A percentile compares a stretch with the other conserved stretches of the same genome.
These are phyloP conservation scores for Atrichornis clamosus DNA, from an alignment of 2,113 vertebrate genomes.

Conservation along the genomic window DNA sequence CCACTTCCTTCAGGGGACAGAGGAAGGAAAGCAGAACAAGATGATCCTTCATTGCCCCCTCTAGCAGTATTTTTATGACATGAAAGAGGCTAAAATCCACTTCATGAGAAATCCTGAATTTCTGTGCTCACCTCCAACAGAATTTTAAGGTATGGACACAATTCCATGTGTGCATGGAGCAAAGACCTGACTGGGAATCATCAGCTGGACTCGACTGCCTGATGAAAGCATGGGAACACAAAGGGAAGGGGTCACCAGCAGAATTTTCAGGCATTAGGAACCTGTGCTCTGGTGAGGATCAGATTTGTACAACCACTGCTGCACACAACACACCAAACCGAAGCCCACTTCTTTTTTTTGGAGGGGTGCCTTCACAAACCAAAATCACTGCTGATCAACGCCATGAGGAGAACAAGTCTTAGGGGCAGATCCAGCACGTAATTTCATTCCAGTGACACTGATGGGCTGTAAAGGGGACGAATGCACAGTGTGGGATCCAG, in stretches of 20 bases:
- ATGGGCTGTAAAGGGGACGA: not conserved
- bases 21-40: not conserved
- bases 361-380: not conserved
- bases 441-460: constrained; percentile 22
- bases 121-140: not conserved
- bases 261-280: not conserved
- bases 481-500: constrained; percentile 1
- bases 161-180: accelerated
- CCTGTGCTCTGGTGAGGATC: not conserved
- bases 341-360: not conserved
- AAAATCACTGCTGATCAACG: not conserved
- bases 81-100: not conserved
- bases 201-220: not conserved
- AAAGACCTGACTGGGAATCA: not conserved
- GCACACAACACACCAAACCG: not conserved
- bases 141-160: not conserved
- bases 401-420: not conserved
- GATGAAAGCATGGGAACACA: accelerated
- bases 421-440: constrained; percentile 9
- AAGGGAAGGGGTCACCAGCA: not conserved
- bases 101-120: not conserved
- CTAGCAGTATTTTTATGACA: not conserved
- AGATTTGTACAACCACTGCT: not conserved
- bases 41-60: not conserved
- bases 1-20: not conserved